phyloP scores from a whole-genome alignment of 2,113 vertebrate genomes.

The Poeciliopsis turrubarensis region DNA sequence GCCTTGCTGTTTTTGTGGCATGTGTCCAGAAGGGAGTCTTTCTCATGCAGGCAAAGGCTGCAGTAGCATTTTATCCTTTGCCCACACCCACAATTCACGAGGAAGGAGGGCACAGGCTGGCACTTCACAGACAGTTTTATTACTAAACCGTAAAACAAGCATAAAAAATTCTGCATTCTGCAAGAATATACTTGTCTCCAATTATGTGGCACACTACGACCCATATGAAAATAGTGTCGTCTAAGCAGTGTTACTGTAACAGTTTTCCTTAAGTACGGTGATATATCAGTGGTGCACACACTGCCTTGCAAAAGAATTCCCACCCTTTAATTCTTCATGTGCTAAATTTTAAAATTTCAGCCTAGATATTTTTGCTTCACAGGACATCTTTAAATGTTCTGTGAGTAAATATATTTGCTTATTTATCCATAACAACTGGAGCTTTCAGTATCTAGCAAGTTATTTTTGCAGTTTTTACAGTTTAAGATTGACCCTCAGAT shows the following conservation, averaged over 20 bases:
- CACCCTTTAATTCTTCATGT: not conserved
- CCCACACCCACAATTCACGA: conserved; percentile 22
- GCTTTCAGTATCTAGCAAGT: no score
- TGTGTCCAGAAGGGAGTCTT: conserved; percentile 41
- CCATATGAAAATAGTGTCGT: not conserved
- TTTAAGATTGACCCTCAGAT: no score
- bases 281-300: not conserved
- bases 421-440: no score
- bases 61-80: conserved; percentile 38
- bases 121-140: conserved; percentile 32
- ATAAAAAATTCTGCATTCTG: conserved; percentile 25
- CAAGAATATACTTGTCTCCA: conserved; percentile 4
- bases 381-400: no score
- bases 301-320: not conserved
- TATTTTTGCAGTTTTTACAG: no score
- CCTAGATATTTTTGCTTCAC: no score
- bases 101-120: not conserved
- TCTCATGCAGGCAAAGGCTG: conserved; percentile 37
- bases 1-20: conserved; percentile 61
- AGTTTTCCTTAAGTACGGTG: not conserved
- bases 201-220: conserved; percentile 1
- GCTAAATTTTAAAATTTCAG: no score
- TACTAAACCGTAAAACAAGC: conserved; percentile 27
- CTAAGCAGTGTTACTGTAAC: conserved; percentile 2
- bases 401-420: no score